Conservation (phyloP, 2,113 vertebrate species). For the Upupa epops region DNA sequence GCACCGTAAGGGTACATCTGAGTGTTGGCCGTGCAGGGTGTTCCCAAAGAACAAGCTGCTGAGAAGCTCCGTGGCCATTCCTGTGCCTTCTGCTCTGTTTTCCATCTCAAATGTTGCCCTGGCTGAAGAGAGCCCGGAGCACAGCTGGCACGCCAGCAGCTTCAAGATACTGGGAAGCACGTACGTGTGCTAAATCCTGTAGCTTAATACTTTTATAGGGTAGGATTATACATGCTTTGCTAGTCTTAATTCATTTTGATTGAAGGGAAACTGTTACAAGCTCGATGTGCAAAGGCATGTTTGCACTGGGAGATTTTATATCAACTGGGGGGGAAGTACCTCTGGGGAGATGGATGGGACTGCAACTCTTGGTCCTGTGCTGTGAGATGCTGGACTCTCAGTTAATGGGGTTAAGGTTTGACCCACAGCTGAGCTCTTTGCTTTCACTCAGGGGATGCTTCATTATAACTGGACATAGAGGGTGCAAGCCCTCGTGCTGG, state of each 20-base stretch:
- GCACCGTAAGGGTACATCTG: not conserved
- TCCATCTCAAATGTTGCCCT: not conserved
- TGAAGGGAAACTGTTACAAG: not conserved
- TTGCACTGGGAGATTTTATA: not conserved
- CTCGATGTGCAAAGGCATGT: not conserved
- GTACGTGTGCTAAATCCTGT: not conserved
- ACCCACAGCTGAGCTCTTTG: not conserved
- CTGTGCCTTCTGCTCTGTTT: not conserved
- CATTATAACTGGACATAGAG: not conserved
- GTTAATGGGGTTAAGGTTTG: not conserved
- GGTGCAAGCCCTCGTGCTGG: not conserved
- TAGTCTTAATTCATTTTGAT: not conserved
- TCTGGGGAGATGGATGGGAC: not conserved
- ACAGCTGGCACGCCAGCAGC: not conserved
- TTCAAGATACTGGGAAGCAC: not conserved
- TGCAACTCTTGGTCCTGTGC: not conserved
- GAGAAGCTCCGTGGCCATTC: not conserved
- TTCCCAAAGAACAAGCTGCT: rapidly evolving
- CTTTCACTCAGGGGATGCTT: not conserved
- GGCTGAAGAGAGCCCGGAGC: not conserved
- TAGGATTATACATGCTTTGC: not conserved
- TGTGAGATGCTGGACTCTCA: not conserved
- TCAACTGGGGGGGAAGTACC: not conserved
- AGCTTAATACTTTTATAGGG: not conserved
- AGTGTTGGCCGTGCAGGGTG: not conserved